Base-by-base conservation (phyloP, 1,140 invertebrate species). In the Euglossa dilemma region DNA sequence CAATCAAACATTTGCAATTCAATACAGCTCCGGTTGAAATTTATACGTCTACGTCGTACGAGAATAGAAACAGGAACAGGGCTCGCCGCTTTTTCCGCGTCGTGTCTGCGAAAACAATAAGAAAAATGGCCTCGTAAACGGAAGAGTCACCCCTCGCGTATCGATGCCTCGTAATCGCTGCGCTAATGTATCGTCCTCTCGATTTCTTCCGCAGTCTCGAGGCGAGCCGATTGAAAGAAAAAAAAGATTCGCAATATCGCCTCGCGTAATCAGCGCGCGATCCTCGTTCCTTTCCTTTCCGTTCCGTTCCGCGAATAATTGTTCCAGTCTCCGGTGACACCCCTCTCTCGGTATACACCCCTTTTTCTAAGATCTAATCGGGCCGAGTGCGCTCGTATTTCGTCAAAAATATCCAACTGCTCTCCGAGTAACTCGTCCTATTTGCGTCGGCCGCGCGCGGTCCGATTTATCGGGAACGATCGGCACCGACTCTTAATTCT, bases 121-220 rank as follows among this genome's bases (percentile, higher is more conserved):
- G 80, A 77, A 45, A 63, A 61, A 83, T 70, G 74, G 66, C 71
- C 47, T 69, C 70, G 61, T 74, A 82, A 85, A 81, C 28, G 23
- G 28, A 77, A 69, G 52, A 80, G 56, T 82, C 70, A 52, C 80
- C 80, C 20, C 66, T 82, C 64, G 25, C n/a, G n/a, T 76, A 69
- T 67, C 47, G 72, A 85, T 83, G 72, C 47, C 47, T 83, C 77
- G 61, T 52, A 74, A 59, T 72, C 77, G 36, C 11, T 28, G 9
- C 20, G 23, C 56, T 83, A 78, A 83, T 83, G 81, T 61, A 63
- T 80, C 82, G 20, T 2, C 4, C 43, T 52, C n/a, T 50, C n/a
- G n/a, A 36, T 57, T 72, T 71, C 36, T 56, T 56, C 16, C 56
- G 16, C 20, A 25, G 14, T 18, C 20, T 5, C 8, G 11, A n/a